Evolutionary conservation across 2,888 invertebrate genomes (phyloP).

Genomic region (Pegoplata infirma): DNA sequence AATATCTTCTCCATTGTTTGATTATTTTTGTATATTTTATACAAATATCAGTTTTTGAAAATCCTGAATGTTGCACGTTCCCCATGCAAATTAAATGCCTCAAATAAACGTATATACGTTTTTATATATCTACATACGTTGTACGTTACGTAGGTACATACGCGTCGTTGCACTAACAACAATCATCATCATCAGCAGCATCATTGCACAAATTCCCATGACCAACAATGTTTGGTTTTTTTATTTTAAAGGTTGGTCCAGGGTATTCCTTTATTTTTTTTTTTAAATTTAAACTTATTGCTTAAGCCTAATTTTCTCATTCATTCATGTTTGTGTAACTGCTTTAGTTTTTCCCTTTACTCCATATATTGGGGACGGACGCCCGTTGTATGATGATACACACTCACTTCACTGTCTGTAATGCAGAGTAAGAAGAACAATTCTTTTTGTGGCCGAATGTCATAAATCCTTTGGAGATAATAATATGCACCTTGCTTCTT

Average conservation of each 20-base stretch:
- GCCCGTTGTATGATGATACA: neutral
- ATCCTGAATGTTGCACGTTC: slow-evolving; percentile 50
- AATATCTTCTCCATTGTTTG: too few relatives aligned
- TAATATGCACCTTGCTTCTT: slow-evolving; percentile 76
- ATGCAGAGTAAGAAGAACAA: slow-evolving; percentile 14
- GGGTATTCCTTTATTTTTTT: slow-evolving; percentile 32
- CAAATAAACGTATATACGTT: slow-evolving; percentile 41
- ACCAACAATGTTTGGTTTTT: slow-evolving; percentile 52
- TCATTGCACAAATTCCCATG: slow-evolving; percentile 56
- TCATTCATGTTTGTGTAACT: slow-evolving; percentile 49
- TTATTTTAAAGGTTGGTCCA: slow-evolving; percentile 49
- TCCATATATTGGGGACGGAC: neutral
- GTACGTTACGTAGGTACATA: slow-evolving; percentile 15
- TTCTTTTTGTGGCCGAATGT: slow-evolving; percentile 66
- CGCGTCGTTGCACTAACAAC: slow-evolving; percentile 24
- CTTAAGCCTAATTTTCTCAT: slow-evolving; percentile 58
- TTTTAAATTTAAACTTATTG: neutral
- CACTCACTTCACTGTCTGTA: too few relatives aligned
- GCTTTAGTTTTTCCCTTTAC: slow-evolving; percentile 14
- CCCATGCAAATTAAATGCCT: slow-evolving; percentile 62
- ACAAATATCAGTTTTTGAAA: slow-evolving; percentile 28
- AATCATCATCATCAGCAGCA: slow-evolving; percentile 26
- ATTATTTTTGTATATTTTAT: slow-evolving; percentile 2
- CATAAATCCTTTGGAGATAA: slow-evolving; percentile 75
- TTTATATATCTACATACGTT: neutral